Conservation (phyloP, 2,113 vertebrate species). For the Pelodiscus sinensis region DNA sequence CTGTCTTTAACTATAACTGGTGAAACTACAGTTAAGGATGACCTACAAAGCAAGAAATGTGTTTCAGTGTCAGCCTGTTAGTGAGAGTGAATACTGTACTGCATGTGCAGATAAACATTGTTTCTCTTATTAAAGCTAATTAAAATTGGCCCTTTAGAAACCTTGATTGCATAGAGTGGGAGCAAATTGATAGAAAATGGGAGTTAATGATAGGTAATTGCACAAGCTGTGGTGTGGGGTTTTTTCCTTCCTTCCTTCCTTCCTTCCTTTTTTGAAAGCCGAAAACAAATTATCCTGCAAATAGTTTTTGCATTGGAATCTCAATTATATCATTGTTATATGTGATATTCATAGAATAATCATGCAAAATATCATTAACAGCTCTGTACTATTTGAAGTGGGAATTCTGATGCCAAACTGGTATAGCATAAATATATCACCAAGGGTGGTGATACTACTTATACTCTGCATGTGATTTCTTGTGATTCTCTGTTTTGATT, state of each 20-base stretch:
- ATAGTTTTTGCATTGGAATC: conserved; percentile 39
- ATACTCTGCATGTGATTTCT: not conserved
- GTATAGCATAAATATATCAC: fast-evolving
- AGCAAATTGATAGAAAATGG: conserved; percentile 54
- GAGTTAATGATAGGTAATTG: conserved; percentile 76
- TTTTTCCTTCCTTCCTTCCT: not conserved
- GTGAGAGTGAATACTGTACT: conserved; percentile 1
- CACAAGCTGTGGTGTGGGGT: not conserved
- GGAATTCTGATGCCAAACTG: not conserved
- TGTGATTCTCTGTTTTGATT: conserved; percentile 37
- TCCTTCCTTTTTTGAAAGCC: not conserved
- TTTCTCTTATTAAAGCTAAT: conserved; percentile 64
- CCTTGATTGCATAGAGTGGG: conserved; percentile 68
- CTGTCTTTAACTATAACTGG: conserved; percentile 60
- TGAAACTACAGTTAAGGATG: conserved; percentile 59
- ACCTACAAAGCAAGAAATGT: conserved; percentile 58
- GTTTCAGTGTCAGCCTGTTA: conserved; percentile 33
- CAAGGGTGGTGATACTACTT: not conserved
- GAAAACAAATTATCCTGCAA: conserved; percentile 19
- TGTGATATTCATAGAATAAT: not conserved
- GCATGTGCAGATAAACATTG: conserved; percentile 37
- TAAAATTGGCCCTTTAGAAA: conserved; percentile 65
- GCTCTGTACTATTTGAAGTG: fast-evolving
- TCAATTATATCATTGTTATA: conserved; percentile 18
- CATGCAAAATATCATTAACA: not conserved